Evolutionary conservation across 1,140 invertebrate species (phyloP), one percentile per base, ranked within the genome.

Genomic region (Macrocentrus cingulum): DNA sequence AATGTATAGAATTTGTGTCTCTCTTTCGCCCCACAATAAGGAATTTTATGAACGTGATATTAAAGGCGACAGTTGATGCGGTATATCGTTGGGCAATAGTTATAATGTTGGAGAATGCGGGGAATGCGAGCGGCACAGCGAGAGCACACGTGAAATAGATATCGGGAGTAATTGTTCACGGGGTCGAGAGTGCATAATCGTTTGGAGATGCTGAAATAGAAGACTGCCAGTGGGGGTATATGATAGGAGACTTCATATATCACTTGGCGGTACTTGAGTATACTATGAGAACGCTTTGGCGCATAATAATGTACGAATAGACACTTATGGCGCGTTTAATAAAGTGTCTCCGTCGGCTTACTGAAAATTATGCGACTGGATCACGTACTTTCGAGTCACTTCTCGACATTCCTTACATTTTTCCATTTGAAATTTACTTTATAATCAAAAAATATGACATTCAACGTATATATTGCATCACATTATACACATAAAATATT

Each of bases 311-410:
- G 22, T 45, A 22, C 29, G 42, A 56, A 56, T 56, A 20, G 54
- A 45, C 54, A 48, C 44, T 56, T 56, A 48, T 48, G 54, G 44
- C 20, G 39, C 29, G 42, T 56, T 56, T 56, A 56, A 56, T 56
- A 56, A 56, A 56, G 54, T 56, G 44, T 56, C 54, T 29, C 29
- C 44, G 54, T 4, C 18, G 41, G 22, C 19, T 54, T 13, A 42
- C 41, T 42, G 16, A 42, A 42, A 8, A 42, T 42, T 42, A 42
- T 42, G 41, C 8, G 41, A 42, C n/a, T n/a, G n/a, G 41, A 42
- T 42, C 41, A 42, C 41, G 41, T 42, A 18, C 11, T n/a, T 18
- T 16, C 9, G 41, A 42, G 41, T 8, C 18, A 13, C 41, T 18
- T 16, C 15, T 16, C 18, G n/a, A 42, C 41, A 42, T 42, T 42